Conservation (phyloP, 1,140 invertebrate species). For the Drosophila virilis region DNA sequence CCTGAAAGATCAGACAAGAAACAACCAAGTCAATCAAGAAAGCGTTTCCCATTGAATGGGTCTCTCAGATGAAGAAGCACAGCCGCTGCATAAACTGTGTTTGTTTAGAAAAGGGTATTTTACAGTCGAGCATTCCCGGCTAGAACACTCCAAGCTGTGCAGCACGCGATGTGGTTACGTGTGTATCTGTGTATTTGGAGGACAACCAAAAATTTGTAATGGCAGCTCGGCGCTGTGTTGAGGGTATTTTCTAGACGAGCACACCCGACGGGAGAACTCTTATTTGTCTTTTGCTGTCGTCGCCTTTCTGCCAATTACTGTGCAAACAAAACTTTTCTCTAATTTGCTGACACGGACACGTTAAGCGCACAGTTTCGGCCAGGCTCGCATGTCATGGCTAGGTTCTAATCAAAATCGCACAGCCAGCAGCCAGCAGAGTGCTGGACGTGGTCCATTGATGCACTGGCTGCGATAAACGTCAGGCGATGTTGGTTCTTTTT, state of each 20-base stretch:
- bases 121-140: neutral
- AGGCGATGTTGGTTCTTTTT: conserved; percentile 56
- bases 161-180: no score
- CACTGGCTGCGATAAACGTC: conserved; percentile 59
- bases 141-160: no score
- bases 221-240: no score
- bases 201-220: no score
- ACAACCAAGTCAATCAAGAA: no score
- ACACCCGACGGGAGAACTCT: no score
- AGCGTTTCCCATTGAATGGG: no score
- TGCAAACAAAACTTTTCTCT: conserved; percentile 74
- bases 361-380: conserved; percentile 30
- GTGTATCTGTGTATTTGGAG: no score
- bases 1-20: no score
- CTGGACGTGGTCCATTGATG: conserved; percentile 57
- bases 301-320: conserved; percentile 64
- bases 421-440: conserved; percentile 20
- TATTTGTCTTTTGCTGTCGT: conserved; percentile 1
- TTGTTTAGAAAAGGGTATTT: neutral
- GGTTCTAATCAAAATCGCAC: conserved; percentile 62
- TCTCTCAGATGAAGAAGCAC: no score
- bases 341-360: conserved; percentile 72
- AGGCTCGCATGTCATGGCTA: conserved; percentile 69
- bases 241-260: no score
- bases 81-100: no score